Base-by-base conservation (phyloP, 2,888 invertebrate species). In the Brachypalpus laphriformis region DNA sequence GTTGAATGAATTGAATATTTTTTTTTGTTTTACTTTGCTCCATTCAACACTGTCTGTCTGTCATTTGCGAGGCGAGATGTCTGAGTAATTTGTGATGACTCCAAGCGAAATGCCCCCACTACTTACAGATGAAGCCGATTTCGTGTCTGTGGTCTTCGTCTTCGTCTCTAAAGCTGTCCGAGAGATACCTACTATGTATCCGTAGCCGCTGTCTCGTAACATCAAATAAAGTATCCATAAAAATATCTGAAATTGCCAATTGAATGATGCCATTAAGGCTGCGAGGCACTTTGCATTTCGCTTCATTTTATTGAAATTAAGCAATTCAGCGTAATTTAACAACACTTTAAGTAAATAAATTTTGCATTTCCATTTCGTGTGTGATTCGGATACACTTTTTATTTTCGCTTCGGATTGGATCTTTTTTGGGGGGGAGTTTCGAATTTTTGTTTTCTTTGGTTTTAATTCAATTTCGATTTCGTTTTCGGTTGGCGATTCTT, bases 271-370 rank as follows among this genome's bases (percentile, higher is more conserved):
- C 90, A 90, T 91, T 90, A 91, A 87, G 89, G 87, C 87, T 82
- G 82, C 86, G 87, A 86, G 87, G 82, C 88, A 88, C 88, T 86
- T 87, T 82, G 86, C 87, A 87, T 87, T 86, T 82, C 74, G 83
- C 82, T 76, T 72, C 81, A 87, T 87, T 82, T 88, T 88, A 88
- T 88, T 90, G 89, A 89, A 91, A 91, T 91, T 91, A 91, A 91
- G 91, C 90, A 90, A 90, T 91, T 91, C 89, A 89, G 89, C 89
- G 90, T 89, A 90, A 91, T 91, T 91, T 90, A 90, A 90, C 90
- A 90, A 90, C 91, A 91, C 90, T 90, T 90, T 90, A 89, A 87
- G 89, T 89, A 89, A 89, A 91, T 91, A 91, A 90, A 91, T 91
- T 90, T 89, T 75, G 82, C 70, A 76, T 76, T 87, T 87, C 88